These are phyloP conservation scores for Antitype chi DNA, from an alignment of 2,888 invertebrate species.

Conservation along the genomic window DNA sequence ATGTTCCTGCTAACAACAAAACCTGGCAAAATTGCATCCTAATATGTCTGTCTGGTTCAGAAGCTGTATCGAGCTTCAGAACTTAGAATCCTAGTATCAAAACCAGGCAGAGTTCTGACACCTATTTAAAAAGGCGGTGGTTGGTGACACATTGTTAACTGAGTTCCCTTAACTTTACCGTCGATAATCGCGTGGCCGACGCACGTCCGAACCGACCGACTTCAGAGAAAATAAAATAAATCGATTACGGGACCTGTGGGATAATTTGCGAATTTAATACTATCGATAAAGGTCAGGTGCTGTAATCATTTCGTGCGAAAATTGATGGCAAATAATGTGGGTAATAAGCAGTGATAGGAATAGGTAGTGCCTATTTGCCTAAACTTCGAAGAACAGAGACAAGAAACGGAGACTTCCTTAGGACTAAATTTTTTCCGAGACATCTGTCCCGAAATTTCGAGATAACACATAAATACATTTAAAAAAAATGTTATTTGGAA, in stretches of 20 bases:
- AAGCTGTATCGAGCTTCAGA: neutral
- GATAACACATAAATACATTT: no score
- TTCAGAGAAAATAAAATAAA: slow-evolving; percentile 30
- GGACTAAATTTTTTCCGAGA: no score
- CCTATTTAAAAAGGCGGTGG: slow-evolving; percentile 23
- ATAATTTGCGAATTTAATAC: slow-evolving; percentile 7
- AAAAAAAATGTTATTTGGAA: no score
- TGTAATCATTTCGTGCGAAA: neutral
- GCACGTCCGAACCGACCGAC: slow-evolving; percentile 7
- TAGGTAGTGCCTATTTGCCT: no score
- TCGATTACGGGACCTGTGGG: neutral
- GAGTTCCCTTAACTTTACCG: slow-evolving; percentile 19
- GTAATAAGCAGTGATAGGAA: no score
- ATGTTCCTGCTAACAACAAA: neutral
- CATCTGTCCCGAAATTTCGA: no score
- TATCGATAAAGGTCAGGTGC: neutral
- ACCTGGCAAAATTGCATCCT: neutral
- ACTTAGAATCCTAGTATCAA: neutral
- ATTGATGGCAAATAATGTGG: neutral
- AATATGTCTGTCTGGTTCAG: neutral
- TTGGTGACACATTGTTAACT: slow-evolving; percentile 3
- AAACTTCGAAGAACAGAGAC: no score
- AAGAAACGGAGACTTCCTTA: no score
- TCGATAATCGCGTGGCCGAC: slow-evolving; percentile 32
- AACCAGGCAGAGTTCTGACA: slow-evolving; percentile 10